Base-by-base conservation (phyloP, 1,140 invertebrate genomes). In the Phthorimaea operculella region DNA sequence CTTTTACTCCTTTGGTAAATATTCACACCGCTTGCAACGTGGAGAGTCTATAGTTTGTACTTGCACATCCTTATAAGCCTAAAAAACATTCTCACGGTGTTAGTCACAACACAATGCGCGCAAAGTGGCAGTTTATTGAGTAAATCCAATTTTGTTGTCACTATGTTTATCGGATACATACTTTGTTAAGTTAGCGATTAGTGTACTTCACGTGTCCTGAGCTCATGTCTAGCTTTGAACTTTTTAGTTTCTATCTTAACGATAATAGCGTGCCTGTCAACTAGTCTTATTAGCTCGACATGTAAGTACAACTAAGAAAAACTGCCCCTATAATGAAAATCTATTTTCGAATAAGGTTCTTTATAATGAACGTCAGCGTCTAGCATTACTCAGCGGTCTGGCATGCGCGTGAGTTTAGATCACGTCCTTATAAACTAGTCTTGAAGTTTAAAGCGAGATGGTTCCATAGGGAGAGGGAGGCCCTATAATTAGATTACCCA, bases 401-500 rank as follows among this genome's bases (percentile, higher is more conserved):
- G 21, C 2, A 39, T n/a, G 36, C 36, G 36, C n/a, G 36, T 2
- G n/a, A 39, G 36, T 39, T 39, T 39, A 39, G 36, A 39, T 39
- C 36, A 9, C 36, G 10, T 39, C 36, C 36, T n/a, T 39, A 39
- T 12, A 39, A 73, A 72, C 70, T 64, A 55, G 67, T 60, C 59
- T 63, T 15, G 60, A 60, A 61, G 57, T 61, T 66, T 64, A 61
- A 66, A 55, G 58, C 57, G 36, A 63, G 54, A 59, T 62, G 55
- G 59, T 62, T 63, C 55, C 70, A 68, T 66, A 59, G 56, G 53
- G 64, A 68, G 62, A 67, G 58, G 58, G 61, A 63, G 51, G 55
- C 59, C 68, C 73, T 79, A 76, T 79, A 77, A 74, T 79, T 79
- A 77, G 76, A 79, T 76, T 70, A 67, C 61, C 66, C 63, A 71